Base-by-base conservation (phyloP, 2,888 invertebrate genomes). In the Heliconius ethilla region DNA sequence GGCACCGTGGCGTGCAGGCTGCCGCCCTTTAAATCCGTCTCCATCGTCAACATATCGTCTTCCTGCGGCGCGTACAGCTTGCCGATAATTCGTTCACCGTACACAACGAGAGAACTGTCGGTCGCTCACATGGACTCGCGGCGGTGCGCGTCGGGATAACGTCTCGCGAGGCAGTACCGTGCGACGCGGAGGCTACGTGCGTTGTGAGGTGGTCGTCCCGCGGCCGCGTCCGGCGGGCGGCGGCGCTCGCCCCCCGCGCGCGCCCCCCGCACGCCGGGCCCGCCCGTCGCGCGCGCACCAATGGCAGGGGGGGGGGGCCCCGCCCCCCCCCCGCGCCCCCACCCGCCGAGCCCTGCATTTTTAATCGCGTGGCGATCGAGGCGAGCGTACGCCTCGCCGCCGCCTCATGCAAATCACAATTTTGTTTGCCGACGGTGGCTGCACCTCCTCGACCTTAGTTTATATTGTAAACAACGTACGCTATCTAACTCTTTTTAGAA, bases 1-100 rank as follows among this genome's bases (percentile, higher is more conserved):
- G 97, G 97, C 96, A 97, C 97, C 85, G 96, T 97, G 87, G 96
- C 97, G 91, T 97, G 97, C 90, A 98, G 95, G 92, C 96, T 97
- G 95, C 97, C 97, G 94, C 97, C 97, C 92, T 98, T 98, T 94
- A 98, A 95, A 93, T 98, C 98, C 95, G 97, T 96, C 96, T 98
- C 98, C 97, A 98, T 97, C 95, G 97, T 98, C 95, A 98, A 95
- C 98, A 98, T 98, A 89, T 97, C 97, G 92, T 96, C 96, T 95
- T 96, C 97, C 96, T 96, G 95, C 95, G 96, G 96, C 94, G 96
- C 96, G 96, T 96, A 97, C 97, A 97, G 97, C 95, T 97, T 97
- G 97, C 94, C 95, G 95, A 89, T 92, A 89, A 91, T 93, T 90
- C 87, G 89, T 90, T 91, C 92, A 93, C 94, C 87, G 91, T 91